Evolutionary conservation across 2,113 vertebrate species (phyloP), one percentile per base, ranked within the genome.

Genomic region (Myrmophylax atrothorax): DNA sequence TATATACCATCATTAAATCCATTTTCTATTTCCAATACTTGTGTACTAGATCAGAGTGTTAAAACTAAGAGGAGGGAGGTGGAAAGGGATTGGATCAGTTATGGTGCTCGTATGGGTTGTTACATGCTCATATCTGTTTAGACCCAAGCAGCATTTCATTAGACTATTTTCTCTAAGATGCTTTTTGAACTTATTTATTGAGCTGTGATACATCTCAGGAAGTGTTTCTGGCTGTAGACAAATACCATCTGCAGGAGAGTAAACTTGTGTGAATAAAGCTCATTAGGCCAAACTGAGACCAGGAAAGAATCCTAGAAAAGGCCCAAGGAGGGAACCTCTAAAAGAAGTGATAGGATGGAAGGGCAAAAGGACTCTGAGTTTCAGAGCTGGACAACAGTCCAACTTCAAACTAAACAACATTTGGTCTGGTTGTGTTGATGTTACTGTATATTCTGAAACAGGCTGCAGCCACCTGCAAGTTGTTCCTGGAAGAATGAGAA

Each of bases 241-340:
- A 96, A 95, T 97, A 96, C 95, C 96, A 98, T 97, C 97, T 98
- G 96, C 91, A 94, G 86, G 95, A 96, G 96, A 98, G 94, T 97
- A 98, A 98, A 97, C 95, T 93, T 95, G 46, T 74, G 25, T 91
- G 93, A 80, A 74, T 92, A 96, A 97, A 94, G 46, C 93, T 98
- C 86, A 94, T 96, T 97, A 97, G 84, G 75, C 93, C 92, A 97
- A 96, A 95, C 75, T 59, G 33, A 97, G 98, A 94, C 46, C 64
- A 96, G 94, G 89, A 96, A 95, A 75, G 50, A 29, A 87, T 85
- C 69, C 80, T 84, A 83, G 89, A 95, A 95, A 82, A 29, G 79
- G 37, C 67, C 56, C 6, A 23, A 87, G n/a, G 49, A 97, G 73
- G 60, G 33, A 97, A 88, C 69, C 76, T 91, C 28, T 82, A 78